Percentiles rank a stretch among this genome's conserved stretches.
phyloP scores from a whole-genome alignment of 2,888 invertebrate genomes.

The Tholera decimalis region DNA sequence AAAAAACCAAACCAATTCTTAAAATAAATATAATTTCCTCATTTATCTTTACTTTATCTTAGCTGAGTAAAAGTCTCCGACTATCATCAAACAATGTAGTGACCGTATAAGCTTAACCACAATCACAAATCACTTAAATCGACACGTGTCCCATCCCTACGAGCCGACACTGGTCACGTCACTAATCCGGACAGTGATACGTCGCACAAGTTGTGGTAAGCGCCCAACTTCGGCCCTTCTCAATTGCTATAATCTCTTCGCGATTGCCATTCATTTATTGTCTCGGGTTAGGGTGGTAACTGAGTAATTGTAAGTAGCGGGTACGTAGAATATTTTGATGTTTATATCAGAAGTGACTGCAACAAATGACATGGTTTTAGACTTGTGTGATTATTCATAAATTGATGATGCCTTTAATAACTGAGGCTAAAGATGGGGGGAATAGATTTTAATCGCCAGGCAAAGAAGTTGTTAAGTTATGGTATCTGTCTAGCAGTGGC shows the following conservation, averaged over 20 bases:
- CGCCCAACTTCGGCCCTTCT: constrained; percentile 78
- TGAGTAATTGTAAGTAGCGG: constrained; percentile 35
- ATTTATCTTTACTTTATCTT: background rate
- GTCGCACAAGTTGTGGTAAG: constrained; percentile 68
- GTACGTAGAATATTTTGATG: background rate
- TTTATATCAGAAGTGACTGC: background rate
- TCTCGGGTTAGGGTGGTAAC: constrained; percentile 51
- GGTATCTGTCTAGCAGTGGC: too few relatives aligned
- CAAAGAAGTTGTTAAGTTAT: background rate
- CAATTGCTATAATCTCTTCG: constrained; percentile 86
- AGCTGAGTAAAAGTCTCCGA: background rate
- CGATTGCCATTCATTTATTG: constrained; percentile 89
- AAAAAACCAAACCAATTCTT: too few relatives aligned
- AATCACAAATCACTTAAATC: constrained; percentile 16
- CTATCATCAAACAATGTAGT: background rate
- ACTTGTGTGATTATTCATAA: background rate
- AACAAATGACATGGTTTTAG: background rate
- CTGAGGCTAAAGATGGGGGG: too few relatives aligned
- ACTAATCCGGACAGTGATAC: constrained; percentile 44
- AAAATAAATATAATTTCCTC: too few relatives aligned
- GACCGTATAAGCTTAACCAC: background rate
- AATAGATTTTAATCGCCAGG: background rate
- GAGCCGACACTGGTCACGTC: constrained; percentile 26
- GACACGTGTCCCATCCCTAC: constrained; percentile 24
- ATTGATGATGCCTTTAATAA: background rate